Conservation (phyloP, 2,888 invertebrate genomes). For the Rhorus exstirpatorius region DNA sequence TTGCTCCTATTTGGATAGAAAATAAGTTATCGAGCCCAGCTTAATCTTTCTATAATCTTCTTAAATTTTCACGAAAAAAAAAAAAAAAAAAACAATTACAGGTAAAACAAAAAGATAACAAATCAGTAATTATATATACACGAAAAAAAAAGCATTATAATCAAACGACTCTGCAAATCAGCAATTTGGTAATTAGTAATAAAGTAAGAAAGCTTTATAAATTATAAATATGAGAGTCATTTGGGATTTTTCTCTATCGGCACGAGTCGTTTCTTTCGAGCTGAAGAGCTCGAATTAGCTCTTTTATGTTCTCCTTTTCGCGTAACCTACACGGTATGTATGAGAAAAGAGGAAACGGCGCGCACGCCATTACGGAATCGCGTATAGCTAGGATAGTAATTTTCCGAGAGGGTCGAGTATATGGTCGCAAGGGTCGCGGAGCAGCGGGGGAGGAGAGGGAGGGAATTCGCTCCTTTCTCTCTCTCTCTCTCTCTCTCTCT, state of each 20-base stretch:
- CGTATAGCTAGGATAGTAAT: slow-evolving; percentile 51
- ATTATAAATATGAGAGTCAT: too few relatives aligned
- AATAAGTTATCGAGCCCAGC: too few relatives aligned
- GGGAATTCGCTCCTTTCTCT: slow-evolving; percentile 12
- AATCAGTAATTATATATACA: too few relatives aligned
- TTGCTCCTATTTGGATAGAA: too few relatives aligned
- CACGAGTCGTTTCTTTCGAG: slow-evolving; percentile 58
- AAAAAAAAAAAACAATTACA: too few relatives aligned
- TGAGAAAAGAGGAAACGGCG: slow-evolving; percentile 23
- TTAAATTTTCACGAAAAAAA: too few relatives aligned
- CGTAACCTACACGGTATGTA: neutral
- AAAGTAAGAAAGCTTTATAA: too few relatives aligned
- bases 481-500: slow-evolving; percentile 2
- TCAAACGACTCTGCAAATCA: too few relatives aligned
- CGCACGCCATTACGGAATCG: slow-evolving; percentile 56
- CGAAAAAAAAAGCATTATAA: too few relatives aligned
- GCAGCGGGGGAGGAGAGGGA: slow-evolving; percentile 12
- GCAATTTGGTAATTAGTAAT: too few relatives aligned
- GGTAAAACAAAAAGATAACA: too few relatives aligned
- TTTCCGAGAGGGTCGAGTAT: slow-evolving; percentile 60
- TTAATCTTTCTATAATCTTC: too few relatives aligned
- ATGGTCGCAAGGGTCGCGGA: slow-evolving; percentile 57
- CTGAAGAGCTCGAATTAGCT: neutral
- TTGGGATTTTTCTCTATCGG: slow-evolving; percentile 50
- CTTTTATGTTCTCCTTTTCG: neutral